A percentile compares a stretch with the other conserved stretches of the same genome.
Conservation (phyloP, 2,797 vertebrate species). For the Eulemur albifrons region DNA sequence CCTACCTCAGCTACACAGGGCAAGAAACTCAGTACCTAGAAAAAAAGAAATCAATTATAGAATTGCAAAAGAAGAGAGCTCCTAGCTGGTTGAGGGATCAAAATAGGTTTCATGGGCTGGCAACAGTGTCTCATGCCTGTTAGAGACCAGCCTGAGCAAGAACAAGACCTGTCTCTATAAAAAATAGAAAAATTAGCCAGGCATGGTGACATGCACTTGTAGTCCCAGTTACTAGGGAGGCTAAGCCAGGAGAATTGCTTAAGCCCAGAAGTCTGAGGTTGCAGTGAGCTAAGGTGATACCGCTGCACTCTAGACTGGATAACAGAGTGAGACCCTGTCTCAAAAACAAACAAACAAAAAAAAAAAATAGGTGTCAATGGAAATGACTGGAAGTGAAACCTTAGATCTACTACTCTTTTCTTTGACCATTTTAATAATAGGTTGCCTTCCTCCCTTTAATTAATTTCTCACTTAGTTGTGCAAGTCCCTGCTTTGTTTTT, state of each 20-base stretch:
- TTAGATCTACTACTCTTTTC: neutral
- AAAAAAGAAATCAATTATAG: neutral
- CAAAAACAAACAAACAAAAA: neutral
- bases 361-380: neutral
- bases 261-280: neutral
- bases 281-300: neutral
- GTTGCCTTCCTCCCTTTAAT: neutral
- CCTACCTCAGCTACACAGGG: neutral
- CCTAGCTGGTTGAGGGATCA: neutral
- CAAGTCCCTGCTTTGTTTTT: neutral
- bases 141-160: neutral
- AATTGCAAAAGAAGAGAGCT: neutral
- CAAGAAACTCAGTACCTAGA: neutral
- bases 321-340: neutral
- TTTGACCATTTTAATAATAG: neutral
- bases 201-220: neutral
- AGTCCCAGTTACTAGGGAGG: neutral
- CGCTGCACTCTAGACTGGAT: neutral
- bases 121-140: neutral
- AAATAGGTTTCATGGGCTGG: neutral
- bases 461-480: conserved; percentile 20
- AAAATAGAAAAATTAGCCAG: neutral
- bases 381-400: conserved; percentile 8
- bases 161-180: neutral
- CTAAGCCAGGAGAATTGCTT: neutral